Conservation (phyloP, 1,140 invertebrate genomes). For the Tribolium castaneum region DNA sequence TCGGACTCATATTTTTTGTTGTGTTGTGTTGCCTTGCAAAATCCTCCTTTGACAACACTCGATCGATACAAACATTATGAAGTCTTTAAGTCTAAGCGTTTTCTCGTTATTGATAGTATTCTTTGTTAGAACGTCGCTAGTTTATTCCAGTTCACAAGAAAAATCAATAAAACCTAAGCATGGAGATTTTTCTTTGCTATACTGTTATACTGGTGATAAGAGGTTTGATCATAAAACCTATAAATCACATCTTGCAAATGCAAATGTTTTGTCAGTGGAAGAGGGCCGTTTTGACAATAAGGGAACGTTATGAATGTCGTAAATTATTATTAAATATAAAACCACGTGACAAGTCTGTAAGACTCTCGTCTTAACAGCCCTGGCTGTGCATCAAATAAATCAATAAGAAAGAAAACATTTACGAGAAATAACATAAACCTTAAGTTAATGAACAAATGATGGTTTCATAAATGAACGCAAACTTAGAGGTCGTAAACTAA, state of each 20-base stretch:
- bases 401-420: background rate
- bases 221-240: slow-evolving; percentile 1
- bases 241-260: slow-evolving; percentile 12
- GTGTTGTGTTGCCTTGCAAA: background rate
- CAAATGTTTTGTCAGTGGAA: background rate
- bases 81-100: background rate
- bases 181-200: slow-evolving; percentile 7
- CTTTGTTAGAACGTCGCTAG: background rate
- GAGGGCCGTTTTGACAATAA: background rate
- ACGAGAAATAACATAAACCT: too few species aligned
- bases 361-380: background rate
- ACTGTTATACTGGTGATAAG: slow-evolving; percentile 8
- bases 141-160: background rate
- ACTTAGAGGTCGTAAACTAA: too few species aligned
- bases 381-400: background rate
- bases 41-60: background rate
- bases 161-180: background rate
- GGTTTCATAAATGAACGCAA: too few species aligned
- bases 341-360: background rate
- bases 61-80: background rate
- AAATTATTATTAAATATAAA: slow-evolving; percentile 2
- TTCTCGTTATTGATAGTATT: background rate
- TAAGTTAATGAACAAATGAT: too few species aligned
- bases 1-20: background rate
- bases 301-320: background rate